Percentiles rank a stretch among this genome's conserved stretches.
Conservation (phyloP, 1,140 invertebrate species). For the Rhagoletis pomonella region DNA sequence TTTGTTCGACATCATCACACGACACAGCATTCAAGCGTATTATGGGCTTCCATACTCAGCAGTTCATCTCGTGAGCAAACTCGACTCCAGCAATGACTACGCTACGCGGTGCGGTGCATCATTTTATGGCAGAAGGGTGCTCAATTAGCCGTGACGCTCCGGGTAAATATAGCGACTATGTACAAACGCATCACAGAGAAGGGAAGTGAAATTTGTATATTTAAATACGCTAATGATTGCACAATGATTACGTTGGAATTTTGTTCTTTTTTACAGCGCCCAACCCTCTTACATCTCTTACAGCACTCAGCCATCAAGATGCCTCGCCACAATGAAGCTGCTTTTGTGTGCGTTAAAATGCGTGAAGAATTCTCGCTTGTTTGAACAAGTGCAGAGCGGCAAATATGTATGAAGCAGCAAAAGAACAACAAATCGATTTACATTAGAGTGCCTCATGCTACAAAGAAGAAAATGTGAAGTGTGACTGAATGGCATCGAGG, state of each 20-base stretch:
- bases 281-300: background rate
- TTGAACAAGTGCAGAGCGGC: slow-evolving; percentile 50
- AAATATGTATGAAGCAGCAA: slow-evolving; percentile 30
- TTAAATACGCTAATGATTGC: slow-evolving; percentile 68
- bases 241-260: slow-evolving; percentile 71
- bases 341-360: slow-evolving; percentile 39
- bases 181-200: slow-evolving; percentile 58
- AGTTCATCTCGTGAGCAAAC: slow-evolving; percentile 44
- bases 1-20: background rate
- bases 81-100: background rate
- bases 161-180: background rate
- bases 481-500: slow-evolving; percentile 29
- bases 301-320: background rate
- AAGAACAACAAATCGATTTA: background rate
- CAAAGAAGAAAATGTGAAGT: background rate
- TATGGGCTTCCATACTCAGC: background rate
- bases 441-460: no score
- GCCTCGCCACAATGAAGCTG: background rate
- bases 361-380: slow-evolving; percentile 56
- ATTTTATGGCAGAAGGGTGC: slow-evolving; percentile 67
- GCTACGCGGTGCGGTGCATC: background rate
- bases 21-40: background rate
- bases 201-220: slow-evolving; percentile 63
- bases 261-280: background rate
- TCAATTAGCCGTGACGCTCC: slow-evolving; percentile 74